Evolutionary conservation across 2,113 vertebrate species (phyloP), one percentile per base, ranked within the genome.

Genomic region (Drymodes brunneopygia): DNA sequence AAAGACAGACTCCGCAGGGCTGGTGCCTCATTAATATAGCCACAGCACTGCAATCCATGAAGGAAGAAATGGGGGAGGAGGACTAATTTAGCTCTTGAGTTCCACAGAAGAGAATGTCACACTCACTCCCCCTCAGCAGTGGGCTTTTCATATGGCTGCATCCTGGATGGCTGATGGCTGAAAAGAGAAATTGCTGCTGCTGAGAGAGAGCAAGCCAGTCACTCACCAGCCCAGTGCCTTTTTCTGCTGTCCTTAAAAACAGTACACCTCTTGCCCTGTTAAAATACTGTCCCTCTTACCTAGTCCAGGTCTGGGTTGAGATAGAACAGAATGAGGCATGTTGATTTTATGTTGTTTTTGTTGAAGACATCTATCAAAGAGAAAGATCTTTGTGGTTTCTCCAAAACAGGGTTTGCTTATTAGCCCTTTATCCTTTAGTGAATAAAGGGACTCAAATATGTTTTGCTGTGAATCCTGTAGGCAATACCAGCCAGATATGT

Each of bases 111-210:
- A 91, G 81, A 94, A 95, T 91, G 86, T 97, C 95, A 97, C 81
- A 77, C 88, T 95, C 92, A 92, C 94, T 95, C 96, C 95, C 73
- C 94, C 96, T 96, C 92, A 95, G 88, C 94, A 95, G 94, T 97
- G 92, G 94, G 96, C 44, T 95, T 93, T 94, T 94, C 91, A 94
- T 91, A 92, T 60, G 77, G 77, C 80, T 95, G 35, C 28, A 86
- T 66, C 60, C 75, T 95, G 95, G 64, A 86, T 47, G 64, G 75
- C 74, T 92, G 78, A 60, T 56, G 82, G 67, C 50, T 92, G 72
- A 88, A 94, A 88, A 94, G 90, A 88, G 60, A 92, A 94, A 83
- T 28, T 3, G 3, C 50, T 96, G 7, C 82, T 83, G 88, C 90
- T 86, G 75, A 50, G 58, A 67, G 16, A 5, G 17, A 86, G 64